A percentile compares a stretch with the other conserved stretches of the same genome.
phyloP scores from a whole-genome alignment of 2,888 invertebrate species.

The Lasioglossum oenotherae region DNA sequence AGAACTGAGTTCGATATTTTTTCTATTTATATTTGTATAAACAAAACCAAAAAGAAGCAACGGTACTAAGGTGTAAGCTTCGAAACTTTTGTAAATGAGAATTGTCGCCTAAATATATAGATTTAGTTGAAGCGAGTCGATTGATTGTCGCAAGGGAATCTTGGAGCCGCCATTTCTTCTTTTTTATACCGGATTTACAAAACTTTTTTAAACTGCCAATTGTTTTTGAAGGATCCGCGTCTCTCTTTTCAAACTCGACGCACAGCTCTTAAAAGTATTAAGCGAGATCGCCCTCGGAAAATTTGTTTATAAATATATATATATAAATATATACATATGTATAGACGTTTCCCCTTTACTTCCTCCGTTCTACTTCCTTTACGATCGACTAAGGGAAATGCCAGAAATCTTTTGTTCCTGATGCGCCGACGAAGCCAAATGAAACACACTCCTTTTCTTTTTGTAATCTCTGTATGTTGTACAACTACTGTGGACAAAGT shows the following conservation, averaged over 20 bases:
- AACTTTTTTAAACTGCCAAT: neutral
- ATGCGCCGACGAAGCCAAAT: constrained; percentile 57
- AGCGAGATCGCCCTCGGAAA: constrained; percentile 21
- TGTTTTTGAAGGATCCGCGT: neutral
- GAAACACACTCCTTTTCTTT: constrained; percentile 48
- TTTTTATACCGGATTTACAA: neutral
- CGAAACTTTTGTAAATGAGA: neutral
- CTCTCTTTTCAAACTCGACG: constrained; percentile 4
- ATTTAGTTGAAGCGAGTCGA: neutral
- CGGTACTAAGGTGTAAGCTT: constrained; percentile 15
- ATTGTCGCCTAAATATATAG: neutral
- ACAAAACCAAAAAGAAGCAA: constrained; percentile 1
- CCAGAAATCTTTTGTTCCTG: constrained; percentile 40
- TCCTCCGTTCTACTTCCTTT: neutral
- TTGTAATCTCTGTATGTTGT: constrained; percentile 70
- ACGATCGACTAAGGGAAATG: neutral
- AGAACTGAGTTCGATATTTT: constrained; percentile 7
- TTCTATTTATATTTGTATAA: neutral
- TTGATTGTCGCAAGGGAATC: neutral
- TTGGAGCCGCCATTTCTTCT: neutral
- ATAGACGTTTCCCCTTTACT: constrained; percentile 3
- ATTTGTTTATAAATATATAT: constrained; percentile 3
- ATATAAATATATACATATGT: constrained; percentile 3
- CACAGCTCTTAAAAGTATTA: constrained; percentile 14
- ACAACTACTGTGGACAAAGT: constrained; percentile 65